Base-by-base conservation (phyloP, 2,113 vertebrate genomes). In the Pelodiscus sinensis region DNA sequence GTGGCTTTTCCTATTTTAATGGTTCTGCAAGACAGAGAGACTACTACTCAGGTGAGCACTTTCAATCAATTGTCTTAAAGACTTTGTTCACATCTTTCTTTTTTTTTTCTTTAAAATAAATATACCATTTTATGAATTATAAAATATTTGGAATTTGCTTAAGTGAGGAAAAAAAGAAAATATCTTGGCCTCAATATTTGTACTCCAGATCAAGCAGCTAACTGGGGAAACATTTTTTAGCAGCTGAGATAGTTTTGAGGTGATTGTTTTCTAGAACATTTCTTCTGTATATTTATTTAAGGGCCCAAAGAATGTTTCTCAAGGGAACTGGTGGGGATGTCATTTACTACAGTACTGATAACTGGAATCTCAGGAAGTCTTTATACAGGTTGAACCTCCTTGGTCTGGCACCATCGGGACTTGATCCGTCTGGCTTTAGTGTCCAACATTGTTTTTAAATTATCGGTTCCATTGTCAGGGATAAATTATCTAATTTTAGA, bases 1-100 rank as follows among this genome's bases (percentile, higher is more conserved):
- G 92, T 87, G 86, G 97, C 14, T 27, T 98, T 92, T 87, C 93
- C 22, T 94, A 88, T 9, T 92, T 94, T 56, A 92, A 96, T 92
- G 86, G 86, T 50, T 82, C 88, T 90, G 62, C 86, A 73, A 88
- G 90, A 15, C 90, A 91, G 13, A 62, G 90, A 4, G 68, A 95
- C 92, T 96, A 85, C 85, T 97, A 95, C 22, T 96, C 98, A 97
- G 98, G 98, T 98, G 94, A 65, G 81, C 44, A 15, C n/a, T 88
- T 18, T 92, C 7, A 44, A 3, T 15, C 5, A 0, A 11, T 75
- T 89, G 56, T 15, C 5, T 44, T 25, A 57, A 79, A 92, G 82
- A n/a, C 11, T 25, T 89, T 50, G 0, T 88, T 3, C 10, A 54
- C 9, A 54, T 81, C 65, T 71, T 71, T 35, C n/a, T 35, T 5